phyloP scores from a whole-genome alignment of 2,113 vertebrate species.

The Mola mola region DNA sequence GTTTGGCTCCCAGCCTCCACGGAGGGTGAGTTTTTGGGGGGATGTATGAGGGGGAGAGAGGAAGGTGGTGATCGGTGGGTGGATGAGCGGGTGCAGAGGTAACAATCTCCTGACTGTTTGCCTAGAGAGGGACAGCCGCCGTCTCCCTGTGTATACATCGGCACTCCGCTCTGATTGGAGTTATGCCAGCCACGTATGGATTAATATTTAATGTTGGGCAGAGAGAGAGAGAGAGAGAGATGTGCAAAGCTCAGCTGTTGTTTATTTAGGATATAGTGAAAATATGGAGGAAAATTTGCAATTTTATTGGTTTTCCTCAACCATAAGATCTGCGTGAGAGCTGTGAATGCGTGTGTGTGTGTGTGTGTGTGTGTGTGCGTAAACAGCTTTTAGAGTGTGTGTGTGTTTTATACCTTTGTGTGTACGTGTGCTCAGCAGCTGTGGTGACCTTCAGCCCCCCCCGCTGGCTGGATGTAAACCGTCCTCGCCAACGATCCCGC shows the following conservation, averaged over 20 bases:
- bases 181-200: slow-evolving; percentile 85
- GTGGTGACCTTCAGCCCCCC: slow-evolving; percentile 50
- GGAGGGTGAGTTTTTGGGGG: too few relatives aligned
- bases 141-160: slow-evolving; percentile 34
- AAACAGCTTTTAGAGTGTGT: slow-evolving; percentile 18
- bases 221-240: background rate
- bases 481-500: background rate
- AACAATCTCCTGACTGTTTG: slow-evolving; percentile 92
- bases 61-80: slow-evolving; percentile 70
- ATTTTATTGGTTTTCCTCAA: slow-evolving; percentile 95
- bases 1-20: too few relatives aligned
- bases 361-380: slow-evolving; percentile 14
- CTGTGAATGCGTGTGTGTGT: slow-evolving; percentile 13
- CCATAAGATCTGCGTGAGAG: slow-evolving; percentile 37
- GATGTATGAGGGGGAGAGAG: too few relatives aligned
- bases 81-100: slow-evolving; percentile 83
- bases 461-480: slow-evolving; percentile 15
- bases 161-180: slow-evolving; percentile 78
- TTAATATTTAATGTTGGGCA: slow-evolving; percentile 97
- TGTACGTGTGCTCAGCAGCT: slow-evolving; percentile 21
- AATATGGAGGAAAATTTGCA: slow-evolving; percentile 95
- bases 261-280: slow-evolving; percentile 99
- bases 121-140: slow-evolving; percentile 85
- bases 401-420: slow-evolving; percentile 16
- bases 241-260: slow-evolving; percentile 87